Evolutionary conservation across 2,888 invertebrate species (phyloP).

Genomic region (Adineta ricciae): DNA sequence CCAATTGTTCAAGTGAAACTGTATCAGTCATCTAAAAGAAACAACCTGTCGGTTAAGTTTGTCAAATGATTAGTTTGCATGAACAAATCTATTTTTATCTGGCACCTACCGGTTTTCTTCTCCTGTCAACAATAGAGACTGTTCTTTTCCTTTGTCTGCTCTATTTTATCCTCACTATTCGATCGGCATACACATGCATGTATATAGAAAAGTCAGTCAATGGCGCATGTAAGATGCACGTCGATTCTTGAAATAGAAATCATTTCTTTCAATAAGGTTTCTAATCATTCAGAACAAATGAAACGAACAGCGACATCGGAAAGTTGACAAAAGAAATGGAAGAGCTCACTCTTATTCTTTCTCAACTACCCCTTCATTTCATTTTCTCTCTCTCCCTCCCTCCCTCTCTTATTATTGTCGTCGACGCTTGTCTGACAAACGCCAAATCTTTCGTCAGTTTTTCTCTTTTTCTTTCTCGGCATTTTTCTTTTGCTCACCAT

Average conservation of each 20-base stretch:
- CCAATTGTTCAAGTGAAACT: conserved; percentile 10
- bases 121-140: not conserved
- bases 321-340: not conserved
- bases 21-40: not conserved
- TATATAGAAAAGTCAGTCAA: not conserved
- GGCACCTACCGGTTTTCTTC: not conserved
- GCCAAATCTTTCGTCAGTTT: not conserved
- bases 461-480: not conserved
- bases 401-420: not conserved
- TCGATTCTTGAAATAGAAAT: not conserved
- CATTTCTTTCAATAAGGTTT: not conserved
- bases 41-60: not conserved
- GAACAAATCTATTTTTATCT: not conserved
- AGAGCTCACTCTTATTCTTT: not conserved
- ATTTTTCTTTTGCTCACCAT: not conserved
- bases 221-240: not conserved
- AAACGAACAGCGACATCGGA: not conserved
- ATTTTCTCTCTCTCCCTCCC: not conserved
- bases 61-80: not conserved
- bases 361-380: not conserved
- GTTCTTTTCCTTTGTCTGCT: not conserved
- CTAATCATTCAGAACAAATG: not conserved
- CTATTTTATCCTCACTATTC: not conserved
- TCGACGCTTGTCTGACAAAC: not conserved
- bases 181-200: not conserved